Evolutionary conservation across 2,797 vertebrate species (phyloP).

Genomic region (Sebastes umbrosus): DNA sequence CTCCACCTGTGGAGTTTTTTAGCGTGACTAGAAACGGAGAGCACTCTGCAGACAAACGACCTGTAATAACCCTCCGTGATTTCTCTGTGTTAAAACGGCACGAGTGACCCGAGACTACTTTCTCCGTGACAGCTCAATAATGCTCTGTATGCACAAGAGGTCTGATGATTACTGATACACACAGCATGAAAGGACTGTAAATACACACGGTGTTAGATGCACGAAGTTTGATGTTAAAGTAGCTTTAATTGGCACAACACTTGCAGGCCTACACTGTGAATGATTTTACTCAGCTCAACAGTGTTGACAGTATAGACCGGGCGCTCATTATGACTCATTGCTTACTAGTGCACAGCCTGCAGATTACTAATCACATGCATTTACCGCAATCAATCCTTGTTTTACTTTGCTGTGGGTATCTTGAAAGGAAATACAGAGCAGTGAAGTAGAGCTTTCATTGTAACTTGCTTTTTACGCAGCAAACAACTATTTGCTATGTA

Average conservation of each 20-base stretch:
- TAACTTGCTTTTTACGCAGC: neutral
- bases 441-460: neutral
- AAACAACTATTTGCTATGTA: too few relatives aligned
- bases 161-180: conserved; percentile 13
- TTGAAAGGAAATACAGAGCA: neutral
- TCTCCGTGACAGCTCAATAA: conserved; percentile 12
- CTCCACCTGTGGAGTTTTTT: neutral
- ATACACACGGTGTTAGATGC: conserved; percentile 9
- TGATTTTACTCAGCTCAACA: conserved; percentile 20
- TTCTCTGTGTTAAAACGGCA: neutral
- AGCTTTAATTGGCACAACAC: conserved; percentile 26
- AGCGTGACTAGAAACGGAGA: neutral
- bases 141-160: neutral
- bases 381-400: neutral
- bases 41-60: neutral
- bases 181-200: neutral
- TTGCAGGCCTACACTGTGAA: neutral
- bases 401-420: neutral
- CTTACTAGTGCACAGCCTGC: neutral
- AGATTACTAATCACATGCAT: conserved; percentile 23
- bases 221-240: conserved; percentile 12
- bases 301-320: conserved; percentile 20
- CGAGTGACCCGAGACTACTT: conserved; percentile 1
- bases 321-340: conserved; percentile 11
- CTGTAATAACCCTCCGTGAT: conserved; percentile 12